phyloP scores from a whole-genome alignment of 2,888 invertebrate genomes.

The Chymomyza procnemis region DNA sequence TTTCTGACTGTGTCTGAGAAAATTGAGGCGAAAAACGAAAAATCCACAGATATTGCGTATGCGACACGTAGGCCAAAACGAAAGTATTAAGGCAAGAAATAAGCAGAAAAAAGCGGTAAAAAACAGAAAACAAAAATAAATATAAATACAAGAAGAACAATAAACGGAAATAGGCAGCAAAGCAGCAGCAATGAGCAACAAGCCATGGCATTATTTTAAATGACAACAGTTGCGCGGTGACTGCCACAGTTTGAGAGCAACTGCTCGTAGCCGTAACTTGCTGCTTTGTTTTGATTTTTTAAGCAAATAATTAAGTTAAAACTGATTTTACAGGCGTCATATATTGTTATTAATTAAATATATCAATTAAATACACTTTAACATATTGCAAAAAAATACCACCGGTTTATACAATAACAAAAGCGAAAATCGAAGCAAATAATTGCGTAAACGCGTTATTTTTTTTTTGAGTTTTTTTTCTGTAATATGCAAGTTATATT shows the following conservation, averaged over 20 bases:
- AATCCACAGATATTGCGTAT: neutral
- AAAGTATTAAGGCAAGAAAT: neutral
- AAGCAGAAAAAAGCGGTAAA: neutral
- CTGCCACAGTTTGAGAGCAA: neutral
- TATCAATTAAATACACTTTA: no score
- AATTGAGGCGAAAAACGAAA: neutral
- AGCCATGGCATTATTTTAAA: neutral
- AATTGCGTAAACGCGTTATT: constrained; percentile 13
- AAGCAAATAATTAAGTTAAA: no score
- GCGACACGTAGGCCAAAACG: neutral
- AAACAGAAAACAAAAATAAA: neutral
- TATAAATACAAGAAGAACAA: neutral
- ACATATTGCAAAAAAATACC: no score
- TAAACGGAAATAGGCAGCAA: neutral
- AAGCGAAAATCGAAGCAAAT: neutral
- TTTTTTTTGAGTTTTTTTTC: neutral
- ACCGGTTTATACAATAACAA: no score
- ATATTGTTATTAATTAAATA: neutral
- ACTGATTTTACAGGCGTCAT: neutral
- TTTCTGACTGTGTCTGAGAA: neutral
- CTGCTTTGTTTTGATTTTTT: neutral
- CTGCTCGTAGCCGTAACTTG: neutral
- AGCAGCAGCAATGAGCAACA: neutral
- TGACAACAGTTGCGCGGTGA: neutral
- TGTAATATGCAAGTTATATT: neutral